Percentiles rank a stretch among this genome's conserved stretches.
These are phyloP conservation scores for Aldabrachelys gigantea DNA, from an alignment of 2,113 vertebrate genomes.

Conservation along the genomic window DNA sequence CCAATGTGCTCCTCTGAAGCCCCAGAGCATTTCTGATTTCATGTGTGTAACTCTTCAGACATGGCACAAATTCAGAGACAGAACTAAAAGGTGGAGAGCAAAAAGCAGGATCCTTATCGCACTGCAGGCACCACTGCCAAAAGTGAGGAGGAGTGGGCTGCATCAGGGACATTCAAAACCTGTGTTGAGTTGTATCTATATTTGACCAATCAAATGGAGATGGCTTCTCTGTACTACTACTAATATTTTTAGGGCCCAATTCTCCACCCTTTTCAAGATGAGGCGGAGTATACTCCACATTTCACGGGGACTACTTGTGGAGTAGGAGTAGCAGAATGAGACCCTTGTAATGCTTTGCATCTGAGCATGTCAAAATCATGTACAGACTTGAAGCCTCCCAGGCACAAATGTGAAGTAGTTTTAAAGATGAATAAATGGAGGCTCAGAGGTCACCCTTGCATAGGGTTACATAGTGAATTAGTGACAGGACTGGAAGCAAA, in stretches of 20 bases:
- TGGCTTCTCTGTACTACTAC: not conserved
- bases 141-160: not conserved
- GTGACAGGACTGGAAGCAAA: not conserved
- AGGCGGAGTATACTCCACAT: not conserved
- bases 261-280: not conserved
- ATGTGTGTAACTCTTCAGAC: not conserved
- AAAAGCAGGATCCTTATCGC: not conserved
- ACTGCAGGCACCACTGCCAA: not conserved
- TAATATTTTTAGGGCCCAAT: not conserved
- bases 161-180: not conserved
- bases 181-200: not conserved
- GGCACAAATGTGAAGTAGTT: not conserved
- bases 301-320: not conserved
- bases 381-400: not conserved
- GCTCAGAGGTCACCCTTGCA: not conserved
- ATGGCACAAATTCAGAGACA: not conserved
- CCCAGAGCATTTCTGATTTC: not conserved
- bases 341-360: not conserved
- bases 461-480: not conserved
- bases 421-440: not conserved
- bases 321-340: not conserved
- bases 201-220: not conserved
- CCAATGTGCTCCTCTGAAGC: not conserved
- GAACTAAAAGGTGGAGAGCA: not conserved
- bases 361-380: not conserved